Evolutionary conservation across 1,140 invertebrate genomes (phyloP).

Genomic region (Trachymyrmex septentrionalis): DNA sequence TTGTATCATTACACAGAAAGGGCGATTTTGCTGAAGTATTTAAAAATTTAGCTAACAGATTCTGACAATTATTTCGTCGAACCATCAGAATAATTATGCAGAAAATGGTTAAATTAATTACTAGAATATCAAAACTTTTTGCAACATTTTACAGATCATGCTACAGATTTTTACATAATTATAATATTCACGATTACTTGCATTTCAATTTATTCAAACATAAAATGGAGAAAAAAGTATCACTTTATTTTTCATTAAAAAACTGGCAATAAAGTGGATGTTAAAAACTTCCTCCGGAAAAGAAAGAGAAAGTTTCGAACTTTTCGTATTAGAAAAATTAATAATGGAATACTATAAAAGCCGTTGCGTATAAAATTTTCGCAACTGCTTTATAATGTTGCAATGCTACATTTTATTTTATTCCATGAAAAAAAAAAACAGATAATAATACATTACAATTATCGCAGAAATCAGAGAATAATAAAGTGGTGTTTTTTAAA

Average conservation of each 20-base stretch:
- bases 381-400: background rate
- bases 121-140: too few relatives aligned
- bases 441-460: conserved; percentile 13
- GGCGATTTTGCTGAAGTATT: too few relatives aligned
- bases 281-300: background rate
- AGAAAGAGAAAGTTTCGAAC: background rate
- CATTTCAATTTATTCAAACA: background rate
- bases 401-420: background rate
- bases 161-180: too few relatives aligned
- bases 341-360: conserved; percentile 23
- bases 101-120: too few relatives aligned
- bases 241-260: conserved; percentile 22
- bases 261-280: background rate
- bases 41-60: too few relatives aligned
- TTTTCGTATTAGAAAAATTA: background rate
- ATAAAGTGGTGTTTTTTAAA: conserved; percentile 27
- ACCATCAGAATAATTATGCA: too few relatives aligned
- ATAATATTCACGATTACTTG: background rate
- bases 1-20: background rate
- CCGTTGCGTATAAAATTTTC: background rate
- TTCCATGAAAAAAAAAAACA: background rate
- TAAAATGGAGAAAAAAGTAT: background rate
- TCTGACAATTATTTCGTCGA: too few relatives aligned
- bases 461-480: background rate
- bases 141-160: too few relatives aligned